A percentile compares a stretch with the other conserved stretches of the same genome.
Evolutionary conservation across 2,888 invertebrate species (phyloP).

Genomic region (Cactoblastis cactorum): DNA sequence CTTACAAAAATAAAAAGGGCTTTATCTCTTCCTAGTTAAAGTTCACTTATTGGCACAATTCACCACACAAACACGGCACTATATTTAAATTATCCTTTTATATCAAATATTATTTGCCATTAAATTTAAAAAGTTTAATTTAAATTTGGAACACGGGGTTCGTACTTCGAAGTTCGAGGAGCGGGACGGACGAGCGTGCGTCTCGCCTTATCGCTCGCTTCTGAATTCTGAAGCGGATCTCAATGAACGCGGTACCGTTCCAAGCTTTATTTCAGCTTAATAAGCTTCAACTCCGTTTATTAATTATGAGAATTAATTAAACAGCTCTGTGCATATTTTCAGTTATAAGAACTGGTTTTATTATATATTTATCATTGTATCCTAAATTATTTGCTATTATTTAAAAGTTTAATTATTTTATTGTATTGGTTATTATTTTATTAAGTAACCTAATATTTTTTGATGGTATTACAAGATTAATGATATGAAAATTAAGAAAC

Average conservation of each 20-base stretch:
- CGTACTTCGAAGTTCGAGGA: neutral
- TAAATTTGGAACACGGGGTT: neutral
- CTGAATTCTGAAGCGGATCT: neutral
- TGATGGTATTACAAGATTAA: too few species aligned
- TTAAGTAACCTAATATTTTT: too few species aligned
- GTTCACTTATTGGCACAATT: neutral
- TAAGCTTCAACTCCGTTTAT: neutral
- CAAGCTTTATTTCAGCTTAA: neutral
- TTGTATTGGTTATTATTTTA: too few species aligned
- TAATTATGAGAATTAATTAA: neutral
- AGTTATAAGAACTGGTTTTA: neutral
- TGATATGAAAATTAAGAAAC: too few species aligned
- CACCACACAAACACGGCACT: neutral
- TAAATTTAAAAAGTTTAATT: neutral
- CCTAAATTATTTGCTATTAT: too few species aligned
- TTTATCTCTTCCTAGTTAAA: neutral
- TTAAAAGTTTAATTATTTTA: too few species aligned
- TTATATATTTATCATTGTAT: too few species aligned
- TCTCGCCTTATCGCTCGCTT: conserved; percentile 5
- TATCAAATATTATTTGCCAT: neutral
- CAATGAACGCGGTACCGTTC: neutral
- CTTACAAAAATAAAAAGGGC: conserved; percentile 3
- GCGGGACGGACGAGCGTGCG: conserved; percentile 4
- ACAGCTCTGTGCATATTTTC: neutral
- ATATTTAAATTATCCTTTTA: neutral